Evolutionary conservation across 2,797 vertebrate species (phyloP).

Genomic region (Malurus leucopterus): DNA sequence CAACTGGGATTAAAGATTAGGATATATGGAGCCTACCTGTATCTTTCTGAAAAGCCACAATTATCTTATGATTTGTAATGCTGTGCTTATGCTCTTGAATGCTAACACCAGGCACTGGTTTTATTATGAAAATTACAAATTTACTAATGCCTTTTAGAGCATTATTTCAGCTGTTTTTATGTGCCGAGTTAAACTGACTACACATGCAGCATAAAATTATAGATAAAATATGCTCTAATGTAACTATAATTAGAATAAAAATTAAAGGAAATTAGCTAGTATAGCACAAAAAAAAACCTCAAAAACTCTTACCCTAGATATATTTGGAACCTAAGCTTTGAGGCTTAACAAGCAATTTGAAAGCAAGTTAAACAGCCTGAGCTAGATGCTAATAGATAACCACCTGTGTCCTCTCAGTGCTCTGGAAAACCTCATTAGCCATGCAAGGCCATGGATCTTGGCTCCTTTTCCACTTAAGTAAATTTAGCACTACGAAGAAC

Average conservation of each 20-base stretch:
- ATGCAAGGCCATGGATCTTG: conserved; percentile 3
- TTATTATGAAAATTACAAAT: conserved; percentile 2
- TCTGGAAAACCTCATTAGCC: conserved; percentile 47
- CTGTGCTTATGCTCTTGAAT: conserved; percentile 8
- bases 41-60: conserved; percentile 31
- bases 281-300: background rate
- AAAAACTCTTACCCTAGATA: background rate
- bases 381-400: conserved; percentile 10
- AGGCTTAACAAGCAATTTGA: background rate
- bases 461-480: conserved; percentile 43
- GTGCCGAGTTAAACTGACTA: background rate
- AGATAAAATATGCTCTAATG: background rate
- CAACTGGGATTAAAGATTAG: conserved; percentile 44
- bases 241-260: conserved; percentile 21
- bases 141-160: background rate
- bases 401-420: background rate
- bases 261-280: background rate
- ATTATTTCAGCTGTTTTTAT: conserved; percentile 2
- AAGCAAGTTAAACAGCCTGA: background rate
- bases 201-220: conserved; percentile 8
- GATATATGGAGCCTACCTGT: conserved; percentile 3
- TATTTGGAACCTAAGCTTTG: background rate
- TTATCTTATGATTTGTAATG: conserved; percentile 37
- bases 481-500: conserved; percentile 14
- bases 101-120: background rate